Conservation (phyloP, 2,888 invertebrate genomes). For the Mimas tiliae region DNA sequence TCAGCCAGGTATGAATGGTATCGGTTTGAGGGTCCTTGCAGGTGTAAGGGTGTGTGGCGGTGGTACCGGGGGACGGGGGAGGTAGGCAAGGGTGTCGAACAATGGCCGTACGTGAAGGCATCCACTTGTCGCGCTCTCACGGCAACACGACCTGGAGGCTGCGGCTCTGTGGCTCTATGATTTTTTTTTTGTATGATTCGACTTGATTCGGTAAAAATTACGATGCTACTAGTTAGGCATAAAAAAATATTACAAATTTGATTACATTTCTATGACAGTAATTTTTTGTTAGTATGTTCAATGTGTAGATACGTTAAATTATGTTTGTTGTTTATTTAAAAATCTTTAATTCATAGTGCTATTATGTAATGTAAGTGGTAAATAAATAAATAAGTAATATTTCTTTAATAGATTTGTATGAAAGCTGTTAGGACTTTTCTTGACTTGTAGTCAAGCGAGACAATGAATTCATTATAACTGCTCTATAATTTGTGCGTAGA, state of each 20-base stretch:
- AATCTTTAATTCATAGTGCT: too few species aligned
- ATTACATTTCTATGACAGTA: not conserved
- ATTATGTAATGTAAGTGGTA: too few species aligned
- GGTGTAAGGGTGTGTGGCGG: conserved; percentile 31
- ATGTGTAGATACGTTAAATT: not conserved
- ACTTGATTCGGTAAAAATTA: not conserved
- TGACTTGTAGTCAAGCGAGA: not conserved
- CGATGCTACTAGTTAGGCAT: not conserved
- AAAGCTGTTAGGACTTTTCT: not conserved
- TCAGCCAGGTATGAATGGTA: conserved; percentile 1
- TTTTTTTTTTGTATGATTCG: conserved; percentile 43
- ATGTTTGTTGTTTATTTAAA: too few species aligned
- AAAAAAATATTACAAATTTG: conserved; percentile 1
- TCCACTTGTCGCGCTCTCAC: conserved; percentile 80
- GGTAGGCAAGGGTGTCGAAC: conserved; percentile 54
- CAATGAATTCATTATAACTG: not conserved
- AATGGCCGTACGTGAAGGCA: conserved; percentile 81
- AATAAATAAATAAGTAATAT: too few species aligned
- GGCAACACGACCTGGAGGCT: conserved; percentile 68
- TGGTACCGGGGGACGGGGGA: conserved; percentile 37
- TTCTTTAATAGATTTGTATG: too few species aligned
- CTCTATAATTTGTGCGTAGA: not conserved
- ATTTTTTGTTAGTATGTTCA: not conserved
- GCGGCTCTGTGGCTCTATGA: conserved; percentile 41
- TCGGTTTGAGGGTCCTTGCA: conserved; percentile 2